These are phyloP conservation scores for Hippocampus kuda DNA, from an alignment of 2,797 vertebrate genomes.

Conservation along the genomic window DNA sequence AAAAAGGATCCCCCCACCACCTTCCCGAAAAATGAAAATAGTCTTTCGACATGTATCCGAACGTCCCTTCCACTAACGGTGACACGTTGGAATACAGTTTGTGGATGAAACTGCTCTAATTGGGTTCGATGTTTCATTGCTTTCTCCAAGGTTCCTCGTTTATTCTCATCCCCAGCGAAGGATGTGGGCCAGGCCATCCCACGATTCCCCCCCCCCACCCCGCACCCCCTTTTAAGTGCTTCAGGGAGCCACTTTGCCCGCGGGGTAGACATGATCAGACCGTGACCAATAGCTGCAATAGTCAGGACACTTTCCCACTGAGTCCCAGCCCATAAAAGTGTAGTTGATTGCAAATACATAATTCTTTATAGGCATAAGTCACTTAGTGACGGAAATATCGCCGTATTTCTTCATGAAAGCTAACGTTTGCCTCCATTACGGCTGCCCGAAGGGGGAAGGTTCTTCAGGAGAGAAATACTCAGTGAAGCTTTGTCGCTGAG, in stretches of 20 bases:
- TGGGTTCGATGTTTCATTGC: slow-evolving; percentile 52
- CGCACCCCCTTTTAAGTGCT: slow-evolving; percentile 25
- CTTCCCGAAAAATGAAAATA: no score
- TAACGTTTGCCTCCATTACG: slow-evolving; percentile 24
- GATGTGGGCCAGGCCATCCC: slow-evolving; percentile 18
- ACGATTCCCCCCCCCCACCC: not conserved
- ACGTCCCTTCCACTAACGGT: not conserved
- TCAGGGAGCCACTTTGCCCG: slow-evolving; percentile 35
- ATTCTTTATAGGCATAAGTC: slow-evolving; percentile 34
- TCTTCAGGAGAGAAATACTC: slow-evolving; percentile 9
- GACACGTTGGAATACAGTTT: slow-evolving; percentile 45
- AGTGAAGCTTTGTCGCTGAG: not conserved
- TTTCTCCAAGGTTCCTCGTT: slow-evolving; percentile 41
- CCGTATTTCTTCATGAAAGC: slow-evolving; percentile 14
- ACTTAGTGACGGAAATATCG: slow-evolving; percentile 37
- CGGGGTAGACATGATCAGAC: not conserved
- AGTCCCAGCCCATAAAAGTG: slow-evolving; percentile 19
- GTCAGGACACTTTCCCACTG: slow-evolving; percentile 28
- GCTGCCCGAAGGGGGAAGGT: slow-evolving; percentile 14
- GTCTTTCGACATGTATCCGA: no score
- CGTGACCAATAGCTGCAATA: slow-evolving; percentile 8
- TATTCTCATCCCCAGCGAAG: slow-evolving; percentile 14
- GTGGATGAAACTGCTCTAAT: slow-evolving; percentile 49
- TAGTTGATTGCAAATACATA: slow-evolving; percentile 37
- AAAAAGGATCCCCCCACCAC: no score